Evolutionary conservation across 2,113 vertebrate genomes (phyloP).

Genomic region (Neogale vison): DNA sequence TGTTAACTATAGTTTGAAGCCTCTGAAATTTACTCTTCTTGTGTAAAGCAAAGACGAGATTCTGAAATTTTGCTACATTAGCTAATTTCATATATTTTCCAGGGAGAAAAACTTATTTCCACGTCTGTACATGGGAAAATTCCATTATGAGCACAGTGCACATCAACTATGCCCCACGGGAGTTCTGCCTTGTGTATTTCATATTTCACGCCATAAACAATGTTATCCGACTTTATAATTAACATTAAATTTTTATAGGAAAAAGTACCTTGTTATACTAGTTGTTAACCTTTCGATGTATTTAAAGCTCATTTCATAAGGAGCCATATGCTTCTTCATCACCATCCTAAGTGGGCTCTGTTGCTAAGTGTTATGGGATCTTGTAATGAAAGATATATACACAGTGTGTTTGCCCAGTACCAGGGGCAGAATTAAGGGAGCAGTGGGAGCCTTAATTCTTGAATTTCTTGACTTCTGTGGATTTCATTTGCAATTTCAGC

Average conservation of each 20-base stretch:
- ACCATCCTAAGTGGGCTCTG: conserved; percentile 57
- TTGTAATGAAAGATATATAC: conserved; percentile 68
- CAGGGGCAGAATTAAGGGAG: conserved; percentile 78
- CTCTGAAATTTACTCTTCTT: neutral
- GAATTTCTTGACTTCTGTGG: conserved; percentile 81
- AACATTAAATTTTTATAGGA: conserved; percentile 81
- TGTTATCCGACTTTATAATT: conserved; percentile 74
- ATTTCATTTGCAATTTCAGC: conserved; percentile 82
- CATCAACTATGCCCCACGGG: conserved; percentile 56
- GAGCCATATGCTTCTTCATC: conserved; percentile 52
- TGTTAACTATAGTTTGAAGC: neutral
- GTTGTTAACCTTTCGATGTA: conserved; percentile 80
- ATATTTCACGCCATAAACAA: conserved; percentile 78
- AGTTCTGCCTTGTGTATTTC: conserved; percentile 65
- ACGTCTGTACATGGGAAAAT: conserved; percentile 54
- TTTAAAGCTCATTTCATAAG: conserved; percentile 71
- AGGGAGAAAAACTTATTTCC: conserved; percentile 15
- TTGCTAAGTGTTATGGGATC: conserved; percentile 48
- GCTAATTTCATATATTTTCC: neutral
- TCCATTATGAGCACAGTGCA: conserved; percentile 39
- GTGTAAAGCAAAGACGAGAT: neutral
- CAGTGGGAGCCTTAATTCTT: conserved; percentile 80
- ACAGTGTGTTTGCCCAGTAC: conserved; percentile 21
- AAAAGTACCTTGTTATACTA: conserved; percentile 69
- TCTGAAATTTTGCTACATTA: conserved; percentile 13